Evolutionary conservation across 2,888 invertebrate genomes (phyloP).

Genomic region (Eretmocerus hayati): DNA sequence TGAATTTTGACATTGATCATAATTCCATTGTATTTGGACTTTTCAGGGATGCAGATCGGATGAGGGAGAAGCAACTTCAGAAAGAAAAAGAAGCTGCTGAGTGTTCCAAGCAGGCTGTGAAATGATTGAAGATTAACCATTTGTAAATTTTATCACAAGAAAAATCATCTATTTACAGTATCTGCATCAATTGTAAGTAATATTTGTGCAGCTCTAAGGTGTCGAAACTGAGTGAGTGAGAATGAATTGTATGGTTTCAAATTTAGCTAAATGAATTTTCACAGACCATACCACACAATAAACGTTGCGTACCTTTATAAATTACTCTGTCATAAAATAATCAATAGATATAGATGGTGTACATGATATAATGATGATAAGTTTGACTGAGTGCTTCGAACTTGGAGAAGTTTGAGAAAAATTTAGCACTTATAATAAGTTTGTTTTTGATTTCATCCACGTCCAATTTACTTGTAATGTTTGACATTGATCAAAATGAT

Average conservation of each 20-base stretch:
- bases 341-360: no score
- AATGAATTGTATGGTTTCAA: slow-evolving; percentile 3
- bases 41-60: slow-evolving; percentile 75
- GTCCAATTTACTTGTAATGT: no score
- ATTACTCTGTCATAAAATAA: no score
- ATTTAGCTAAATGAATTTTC: slow-evolving; percentile 11
- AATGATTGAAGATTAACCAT: slow-evolving; percentile 14
- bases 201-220: slow-evolving; percentile 10
- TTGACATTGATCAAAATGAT: no score
- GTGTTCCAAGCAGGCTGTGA: slow-evolving; percentile 13
- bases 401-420: no score
- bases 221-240: slow-evolving; percentile 5
- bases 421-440: no score
- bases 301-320: no score
- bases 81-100: slow-evolving; percentile 53
- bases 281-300: slow-evolving; percentile 2
- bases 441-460: no score
- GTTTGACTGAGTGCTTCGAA: no score
- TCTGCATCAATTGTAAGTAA: slow-evolving; percentile 8
- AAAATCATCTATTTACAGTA: slow-evolving; percentile 4
- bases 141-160: slow-evolving; percentile 4
- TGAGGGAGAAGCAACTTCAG: slow-evolving; percentile 81
- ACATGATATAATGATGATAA: no score
- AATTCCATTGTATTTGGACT: no score
- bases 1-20: no score